A percentile compares a stretch with the other conserved stretches of the same genome.
Conservation (phyloP, 2,888 invertebrate species). For the Latrodectus elegans region DNA sequence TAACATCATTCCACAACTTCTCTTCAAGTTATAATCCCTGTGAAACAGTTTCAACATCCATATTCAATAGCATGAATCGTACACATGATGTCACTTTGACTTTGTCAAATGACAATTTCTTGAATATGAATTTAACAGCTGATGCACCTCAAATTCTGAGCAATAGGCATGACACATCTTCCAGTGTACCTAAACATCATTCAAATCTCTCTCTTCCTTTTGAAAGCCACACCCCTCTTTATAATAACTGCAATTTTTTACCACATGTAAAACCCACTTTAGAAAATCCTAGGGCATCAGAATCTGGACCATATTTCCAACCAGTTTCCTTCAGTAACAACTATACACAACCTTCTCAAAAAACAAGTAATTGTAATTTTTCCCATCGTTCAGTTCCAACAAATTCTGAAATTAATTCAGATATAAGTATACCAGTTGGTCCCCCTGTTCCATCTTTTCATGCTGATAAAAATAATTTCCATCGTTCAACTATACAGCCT, state of each 20-base stretch:
- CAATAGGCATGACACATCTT: slow-evolving; percentile 56
- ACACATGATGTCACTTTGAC: slow-evolving; percentile 54
- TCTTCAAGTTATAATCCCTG: slow-evolving; percentile 51
- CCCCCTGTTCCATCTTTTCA: slow-evolving; percentile 52
- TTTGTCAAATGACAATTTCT: slow-evolving; percentile 51
- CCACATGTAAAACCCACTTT: slow-evolving; percentile 54
- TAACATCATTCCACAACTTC: slow-evolving; percentile 64
- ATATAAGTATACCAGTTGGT: slow-evolving; percentile 46
- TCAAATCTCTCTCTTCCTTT: slow-evolving; percentile 56
- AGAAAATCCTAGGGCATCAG: slow-evolving; percentile 51
- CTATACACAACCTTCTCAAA: slow-evolving; percentile 46
- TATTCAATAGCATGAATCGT: slow-evolving; percentile 47
- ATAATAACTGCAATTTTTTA: slow-evolving; percentile 61
- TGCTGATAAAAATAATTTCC: slow-evolving; percentile 45
- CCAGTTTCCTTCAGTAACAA: slow-evolving; percentile 48
- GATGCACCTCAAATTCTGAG: slow-evolving; percentile 49
- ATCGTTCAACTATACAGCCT: slow-evolving; percentile 39
- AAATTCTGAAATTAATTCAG: slow-evolving; percentile 31
- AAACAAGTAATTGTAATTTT: slow-evolving; percentile 62
- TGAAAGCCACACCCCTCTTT: slow-evolving; percentile 54
- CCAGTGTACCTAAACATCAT: slow-evolving; percentile 60
- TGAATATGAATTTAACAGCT: slow-evolving; percentile 57
- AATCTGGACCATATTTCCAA: slow-evolving; percentile 49
- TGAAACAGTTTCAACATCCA: slow-evolving; percentile 53
- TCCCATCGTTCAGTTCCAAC: slow-evolving; percentile 38